phyloP scores from a whole-genome alignment of 2,113 vertebrate species.

The Zosterops borbonicus region DNA sequence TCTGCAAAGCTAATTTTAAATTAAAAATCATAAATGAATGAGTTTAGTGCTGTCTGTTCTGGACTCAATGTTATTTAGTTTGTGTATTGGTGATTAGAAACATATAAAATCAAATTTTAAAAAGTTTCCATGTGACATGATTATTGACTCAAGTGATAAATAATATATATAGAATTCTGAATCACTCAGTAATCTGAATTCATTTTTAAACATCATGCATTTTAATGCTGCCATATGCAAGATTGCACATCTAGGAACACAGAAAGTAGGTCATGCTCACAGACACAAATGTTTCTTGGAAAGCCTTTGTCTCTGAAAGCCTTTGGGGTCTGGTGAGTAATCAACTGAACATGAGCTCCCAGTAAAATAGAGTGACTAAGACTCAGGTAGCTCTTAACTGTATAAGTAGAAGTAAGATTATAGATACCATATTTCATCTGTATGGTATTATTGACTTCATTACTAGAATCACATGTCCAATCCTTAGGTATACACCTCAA shows the following conservation, averaged over 20 bases:
- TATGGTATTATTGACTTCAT: background rate
- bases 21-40: background rate
- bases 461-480: background rate
- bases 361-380: background rate
- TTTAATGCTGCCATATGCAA: conserved; percentile 17
- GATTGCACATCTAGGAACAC: background rate
- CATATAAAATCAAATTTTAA: background rate
- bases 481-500: background rate
- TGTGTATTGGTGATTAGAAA: background rate
- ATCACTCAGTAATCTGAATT: background rate
- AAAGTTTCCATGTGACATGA: background rate
- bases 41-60: background rate
- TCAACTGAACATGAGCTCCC: background rate
- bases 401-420: background rate
- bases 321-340: background rate
- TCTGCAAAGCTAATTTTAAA: background rate
- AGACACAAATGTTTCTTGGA: background rate
- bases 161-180: conserved; percentile 18
- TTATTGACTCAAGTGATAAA: conserved; percentile 1
- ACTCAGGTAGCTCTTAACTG: background rate
- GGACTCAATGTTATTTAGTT: background rate
- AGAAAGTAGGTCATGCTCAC: conserved; percentile 10
- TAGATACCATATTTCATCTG: background rate
- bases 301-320: background rate
- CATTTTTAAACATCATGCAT: conserved; percentile 34